Evolutionary conservation across 2,113 vertebrate species (phyloP).

Genomic region (Hippocampus comes): DNA sequence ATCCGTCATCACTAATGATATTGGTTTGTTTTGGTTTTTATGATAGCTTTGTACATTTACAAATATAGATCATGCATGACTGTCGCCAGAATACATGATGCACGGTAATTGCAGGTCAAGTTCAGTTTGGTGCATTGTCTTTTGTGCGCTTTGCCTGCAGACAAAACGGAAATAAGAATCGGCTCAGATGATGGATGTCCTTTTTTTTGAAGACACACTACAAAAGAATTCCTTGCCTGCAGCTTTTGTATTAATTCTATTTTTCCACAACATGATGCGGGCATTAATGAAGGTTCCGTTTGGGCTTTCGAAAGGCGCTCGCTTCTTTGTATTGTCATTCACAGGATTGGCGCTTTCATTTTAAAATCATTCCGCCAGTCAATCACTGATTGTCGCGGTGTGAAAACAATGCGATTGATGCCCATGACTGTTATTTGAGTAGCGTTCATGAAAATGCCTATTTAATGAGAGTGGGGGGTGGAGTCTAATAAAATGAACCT

Average conservation of each 20-base stretch:
- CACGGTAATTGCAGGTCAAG: neutral
- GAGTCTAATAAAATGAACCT: neutral
- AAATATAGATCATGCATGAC: neutral
- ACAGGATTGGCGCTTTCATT: too few relatives aligned
- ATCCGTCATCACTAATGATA: slow-evolving; percentile 48
- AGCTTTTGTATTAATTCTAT: neutral
- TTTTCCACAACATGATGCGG: neutral
- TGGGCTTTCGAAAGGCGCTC: neutral
- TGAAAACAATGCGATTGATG: neutral
- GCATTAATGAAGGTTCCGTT: too few relatives aligned
- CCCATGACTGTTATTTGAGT: neutral
- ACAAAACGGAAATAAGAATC: neutral
- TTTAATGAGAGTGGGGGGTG: neutral
- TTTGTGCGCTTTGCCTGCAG: neutral
- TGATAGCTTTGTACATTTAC: too few relatives aligned
- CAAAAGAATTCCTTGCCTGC: neutral
- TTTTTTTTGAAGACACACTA: neutral
- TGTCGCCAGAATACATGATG: neutral
- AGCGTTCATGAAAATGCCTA: neutral
- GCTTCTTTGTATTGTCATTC: neutral
- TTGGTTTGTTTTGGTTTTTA: neutral
- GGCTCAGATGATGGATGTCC: neutral
- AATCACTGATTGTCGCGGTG: too few relatives aligned
- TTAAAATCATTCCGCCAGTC: too few relatives aligned
- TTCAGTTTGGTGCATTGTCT: neutral